Base-by-base conservation (phyloP, 2,888 invertebrate genomes). In the Xestia xanthographa region DNA sequence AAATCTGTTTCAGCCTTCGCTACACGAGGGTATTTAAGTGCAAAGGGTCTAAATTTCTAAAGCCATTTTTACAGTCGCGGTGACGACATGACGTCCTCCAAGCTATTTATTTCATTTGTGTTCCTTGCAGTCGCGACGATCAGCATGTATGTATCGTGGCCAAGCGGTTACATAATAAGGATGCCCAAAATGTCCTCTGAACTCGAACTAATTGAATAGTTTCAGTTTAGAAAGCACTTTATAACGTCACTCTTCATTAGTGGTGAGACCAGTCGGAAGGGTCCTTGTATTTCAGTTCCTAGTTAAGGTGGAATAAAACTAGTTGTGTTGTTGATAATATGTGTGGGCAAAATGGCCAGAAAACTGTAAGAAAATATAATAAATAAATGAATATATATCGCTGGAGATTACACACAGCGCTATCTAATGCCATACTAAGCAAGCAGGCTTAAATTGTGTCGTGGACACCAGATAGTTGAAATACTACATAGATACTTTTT, bases 141-240 rank as follows among this genome's bases (percentile, higher is more conserved):
- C 8, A 17, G 63, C 9, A 11, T n/a, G n/a, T 63, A 62, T 58
- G 58, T 34, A 2, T 63, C 8, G n/a, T 63, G 63, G 38, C 63
- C 41, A 41, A 26, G 43, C n/a, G 8, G 63, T 41, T 60, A 72
- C 53, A 76, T 67, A 43, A 67, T 29, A 65, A 71, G 72, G 67
- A 76, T 26, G 6, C 34, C 29, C 29, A 62, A 50, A 63, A 62
- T 60, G 53, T 29, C 34, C 66, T n/a, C 34, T 34, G 72, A 83
- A 69, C 63, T 70, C 29, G 11, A 26, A 41, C 69, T 85, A 83
- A 77, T 85, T 62, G 60, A 85, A 82, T 85, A 75, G 85, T 78
- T 81, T 34, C 58, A 69, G 66, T 81, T 74, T 29, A 34, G 74
- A 71, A 72, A 83, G 78, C 69, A 77, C 78, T 83, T 65, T 38